These are phyloP conservation scores for Eulithis prunata DNA, from an alignment of 2,888 invertebrate species.

Conservation along the genomic window DNA sequence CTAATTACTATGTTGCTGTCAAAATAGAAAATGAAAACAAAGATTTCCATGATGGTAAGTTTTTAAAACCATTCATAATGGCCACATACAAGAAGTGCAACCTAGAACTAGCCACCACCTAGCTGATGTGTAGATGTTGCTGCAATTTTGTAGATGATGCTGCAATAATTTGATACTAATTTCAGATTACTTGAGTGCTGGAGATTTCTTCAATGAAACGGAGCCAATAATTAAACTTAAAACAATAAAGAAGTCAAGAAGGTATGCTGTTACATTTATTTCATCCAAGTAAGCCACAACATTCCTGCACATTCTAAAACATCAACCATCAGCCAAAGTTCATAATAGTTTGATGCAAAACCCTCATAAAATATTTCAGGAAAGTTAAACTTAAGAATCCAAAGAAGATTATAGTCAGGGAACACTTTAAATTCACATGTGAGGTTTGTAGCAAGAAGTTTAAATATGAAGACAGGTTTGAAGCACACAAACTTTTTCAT, in stretches of 20 bases:
- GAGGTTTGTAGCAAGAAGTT: constrained; percentile 69
- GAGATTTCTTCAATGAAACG: constrained; percentile 14
- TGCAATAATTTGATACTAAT: background rate
- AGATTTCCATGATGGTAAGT: constrained; percentile 24
- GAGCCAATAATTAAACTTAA: constrained; percentile 15
- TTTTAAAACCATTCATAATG: background rate
- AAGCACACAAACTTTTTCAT: constrained; percentile 70
- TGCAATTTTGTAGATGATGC: too few species aligned
- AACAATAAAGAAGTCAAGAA: constrained; percentile 26
- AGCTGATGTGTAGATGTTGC: too few species aligned
- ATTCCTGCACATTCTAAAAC: too few species aligned
- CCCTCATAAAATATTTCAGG: constrained; percentile 22
- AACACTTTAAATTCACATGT: constrained; percentile 60
- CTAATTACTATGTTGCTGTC: constrained; percentile 13
- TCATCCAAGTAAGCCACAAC: too few species aligned
- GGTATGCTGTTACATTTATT: constrained; percentile 8
- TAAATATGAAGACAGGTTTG: constrained; percentile 60
- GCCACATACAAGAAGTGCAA: background rate
- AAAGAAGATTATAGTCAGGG: constrained; percentile 46
- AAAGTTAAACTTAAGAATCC: constrained; percentile 42
- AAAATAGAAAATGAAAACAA: constrained; percentile 41
- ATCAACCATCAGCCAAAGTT: background rate
- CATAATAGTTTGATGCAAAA: background rate
- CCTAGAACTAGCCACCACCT: background rate
- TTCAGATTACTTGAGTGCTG: constrained; percentile 20